Base-by-base conservation (phyloP, 1,140 invertebrate species). In the Harlomillsia oculata region DNA sequence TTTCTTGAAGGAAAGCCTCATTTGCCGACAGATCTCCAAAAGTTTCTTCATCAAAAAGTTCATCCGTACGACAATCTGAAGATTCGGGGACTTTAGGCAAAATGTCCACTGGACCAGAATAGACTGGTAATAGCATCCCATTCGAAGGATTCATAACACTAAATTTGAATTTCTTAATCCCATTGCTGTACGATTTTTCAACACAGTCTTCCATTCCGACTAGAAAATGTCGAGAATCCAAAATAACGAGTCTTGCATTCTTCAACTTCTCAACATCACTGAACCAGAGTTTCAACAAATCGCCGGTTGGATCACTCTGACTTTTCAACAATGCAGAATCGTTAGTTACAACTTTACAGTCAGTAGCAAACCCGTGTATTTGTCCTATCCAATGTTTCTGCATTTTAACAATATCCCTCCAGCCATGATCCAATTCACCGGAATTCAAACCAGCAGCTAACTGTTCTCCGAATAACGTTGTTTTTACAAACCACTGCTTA, bases 311-410 rank as follows among this genome's bases (percentile, higher is more conserved):
- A 45, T 20, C 20, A 29, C 4, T 20, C 16, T 36, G 13, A 14
- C 11, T 20, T 25, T 16, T 34, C n/a, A n/a, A n/a, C 13, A 41
- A 16, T 11, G 30, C 20, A 40, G 30, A 9, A 14, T 53, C 46
- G 1, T 48, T 21, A 16, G 37, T 29, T 3, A 53, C 9, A 29
- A 65, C 29, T 4, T 20, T 14, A 52, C 53, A 57, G 20, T 65
- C 64, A 52, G 21, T 58, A 43, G 55, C 60, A 29, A 43, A 55
- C 29, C 64, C 64, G 20, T 53, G 30, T 16, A 65, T 60, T 60
- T 91, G 78, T 8, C 94, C 94, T 66, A 99, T 94, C 95, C 96
- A 99, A 70, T 95, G 81, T 62, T 82, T 80, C 75, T 99, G 97
- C 51, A 96, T 73, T 64, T 84, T 84, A 26, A 85, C 84, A 20